Base-by-base conservation (phyloP, 2,888 invertebrate species). In the Melanotus villosus region DNA sequence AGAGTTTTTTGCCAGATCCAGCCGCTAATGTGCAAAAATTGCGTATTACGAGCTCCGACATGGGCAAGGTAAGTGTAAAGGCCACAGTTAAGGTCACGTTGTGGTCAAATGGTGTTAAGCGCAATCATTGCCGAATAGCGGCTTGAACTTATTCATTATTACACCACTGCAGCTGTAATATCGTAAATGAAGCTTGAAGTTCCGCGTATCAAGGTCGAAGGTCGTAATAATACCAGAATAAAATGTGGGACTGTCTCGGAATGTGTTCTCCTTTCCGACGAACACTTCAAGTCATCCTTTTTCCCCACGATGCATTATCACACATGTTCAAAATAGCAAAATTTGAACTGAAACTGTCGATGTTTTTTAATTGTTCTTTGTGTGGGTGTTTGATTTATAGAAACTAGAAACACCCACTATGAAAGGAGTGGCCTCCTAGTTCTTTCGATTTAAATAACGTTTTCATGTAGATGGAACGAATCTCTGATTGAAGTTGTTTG, bases 161-260 rank as follows among this genome's bases (percentile, higher is more conserved):
- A 56, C 59, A 36, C 21, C 60, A 67, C 23, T 54, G 50, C 59
- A 66, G 30, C 23, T 50, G 47, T 26, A 57, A 23, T 73, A 75
- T 74, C 65, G 71, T 72, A 79, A 77, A 71, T 76, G 76, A 76
- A 77, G 75, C 78, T 73, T 76, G 76, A 75, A 80, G 78, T 80
- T 81, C 81, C 81, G 79, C 73, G 77, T 79, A 77, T 66, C 79
- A 77, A 80, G 80, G 80, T 80, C 79, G 74, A 73, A 78, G 79
- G 79, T 79, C 76, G 73, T 52, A 68, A 41, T 58, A 52, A 41
- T 32, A 3, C 12, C 45, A 58, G 12, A 41, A 58, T 58, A 30
- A 59, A 59, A 30, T 56, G 47, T 50, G n/a, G n/a, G n/a, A n/a
- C n/a, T 26, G 26, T 19, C 23, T 9, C 45, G 47, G 6, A 50